Evolutionary conservation across 2,797 vertebrate species (phyloP), one percentile per base, ranked within the genome.

Genomic region (Graptemys geographica): DNA sequence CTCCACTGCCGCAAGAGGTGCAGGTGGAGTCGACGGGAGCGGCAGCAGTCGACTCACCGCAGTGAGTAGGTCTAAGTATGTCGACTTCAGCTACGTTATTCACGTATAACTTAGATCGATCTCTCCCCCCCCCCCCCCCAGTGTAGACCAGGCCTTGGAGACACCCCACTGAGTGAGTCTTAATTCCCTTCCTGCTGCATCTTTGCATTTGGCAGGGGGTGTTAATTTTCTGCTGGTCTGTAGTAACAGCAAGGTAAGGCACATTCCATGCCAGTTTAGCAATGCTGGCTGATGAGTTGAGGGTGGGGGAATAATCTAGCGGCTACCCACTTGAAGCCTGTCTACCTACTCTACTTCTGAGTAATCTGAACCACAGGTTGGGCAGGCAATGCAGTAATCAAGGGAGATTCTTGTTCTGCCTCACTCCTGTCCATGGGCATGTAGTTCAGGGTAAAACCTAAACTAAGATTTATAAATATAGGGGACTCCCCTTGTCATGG

Each of bases 401-500:
- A 18, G 10, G 1, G 0, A 13, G 53, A 11, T 7, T 62, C 57
- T 51, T 25, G 21, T 6, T 51, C 41, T 33, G 15, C 8, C 5
- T 62, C 8, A 33, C 44, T 37, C 33, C 25, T 10, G 9, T 5
- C 28, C 33, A 31, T 0, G 0, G 0, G 0, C 37, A 37, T 41
- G 18, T n/a, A 41, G 15, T 72, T 9, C 5, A 3, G 16, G 37
- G 11, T 53, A 41, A 25, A 37, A n/a, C 12, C 44, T 49, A 27
- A 27, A 3, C 33, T 37, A 78, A 78, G 74, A 27, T 49, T 47
- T 12, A 28, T 28, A 15, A 49, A 28, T 47, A 13, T 47, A 78
- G 41, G 74, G 12, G 28, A 28, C 25, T 3, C 44, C 23, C 5
- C 31, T 28, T 72, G 31, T 16, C 2, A 2, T 33, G 33, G 27